phyloP scores from a whole-genome alignment of 2,888 invertebrate species.

The Quadroppia sp. region DNA sequence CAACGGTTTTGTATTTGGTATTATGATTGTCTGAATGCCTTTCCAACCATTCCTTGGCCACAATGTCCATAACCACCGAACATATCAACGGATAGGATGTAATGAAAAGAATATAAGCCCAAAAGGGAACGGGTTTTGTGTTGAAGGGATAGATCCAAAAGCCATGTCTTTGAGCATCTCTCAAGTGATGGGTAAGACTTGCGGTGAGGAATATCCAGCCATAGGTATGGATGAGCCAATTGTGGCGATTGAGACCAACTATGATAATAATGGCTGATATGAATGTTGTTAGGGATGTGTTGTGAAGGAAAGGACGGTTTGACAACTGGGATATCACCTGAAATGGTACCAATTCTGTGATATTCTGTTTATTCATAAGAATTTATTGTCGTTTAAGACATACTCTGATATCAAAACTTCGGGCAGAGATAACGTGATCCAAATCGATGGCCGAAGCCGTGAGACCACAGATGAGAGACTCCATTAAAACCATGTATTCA shows the following conservation, averaged over 20 bases:
- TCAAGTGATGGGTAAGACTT: conserved; percentile 35
- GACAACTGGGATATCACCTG: conserved; percentile 8
- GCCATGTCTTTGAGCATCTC: conserved; percentile 33
- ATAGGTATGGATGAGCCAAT: conserved; percentile 19
- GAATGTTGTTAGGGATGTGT: conserved; percentile 12
- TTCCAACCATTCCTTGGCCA: conserved; percentile 21
- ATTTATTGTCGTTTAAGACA: not conserved
- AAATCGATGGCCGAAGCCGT: conserved; percentile 34
- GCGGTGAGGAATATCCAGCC: conserved; percentile 38
- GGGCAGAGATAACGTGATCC: conserved; percentile 35
- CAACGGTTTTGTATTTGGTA: conserved; percentile 3
- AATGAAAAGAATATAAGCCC: not conserved
- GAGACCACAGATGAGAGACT: conserved; percentile 17
- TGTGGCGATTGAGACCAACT: conserved; percentile 8
- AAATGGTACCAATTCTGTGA: not conserved
- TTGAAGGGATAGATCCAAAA: conserved; percentile 33
- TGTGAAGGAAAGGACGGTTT: conserved; percentile 34
- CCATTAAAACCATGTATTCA: not conserved
- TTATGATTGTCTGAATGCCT: not conserved
- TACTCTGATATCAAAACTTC: conserved; percentile 28
- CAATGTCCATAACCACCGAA: not conserved
- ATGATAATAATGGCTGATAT: not conserved
- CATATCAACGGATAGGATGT: conserved; percentile 4
- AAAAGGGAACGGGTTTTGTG: conserved; percentile 22
- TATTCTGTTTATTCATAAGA: not conserved